Conservation (phyloP, 2,888 invertebrate genomes). For the Melanostoma mellinum region DNA sequence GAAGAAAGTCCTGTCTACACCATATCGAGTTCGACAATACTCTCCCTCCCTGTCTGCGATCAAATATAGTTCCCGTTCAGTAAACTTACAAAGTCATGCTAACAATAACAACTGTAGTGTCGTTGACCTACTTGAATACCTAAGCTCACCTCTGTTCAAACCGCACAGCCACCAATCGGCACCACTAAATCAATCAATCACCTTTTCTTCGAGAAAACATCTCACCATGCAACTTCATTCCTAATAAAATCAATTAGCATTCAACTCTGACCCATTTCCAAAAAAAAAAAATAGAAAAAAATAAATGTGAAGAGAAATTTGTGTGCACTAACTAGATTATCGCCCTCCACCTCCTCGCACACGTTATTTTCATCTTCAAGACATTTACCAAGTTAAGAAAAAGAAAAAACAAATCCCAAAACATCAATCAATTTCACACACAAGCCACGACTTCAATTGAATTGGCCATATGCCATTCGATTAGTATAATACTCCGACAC, state of each 20-base stretch:
- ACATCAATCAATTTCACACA: conserved; percentile 71
- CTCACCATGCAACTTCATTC: conserved; percentile 21
- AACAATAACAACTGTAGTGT: no score
- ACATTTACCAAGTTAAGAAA: no score
- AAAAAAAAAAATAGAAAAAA: conserved; percentile 46
- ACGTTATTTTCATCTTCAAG: neutral
- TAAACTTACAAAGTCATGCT: no score
- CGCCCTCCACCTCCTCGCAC: neutral
- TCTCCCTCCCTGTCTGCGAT: no score
- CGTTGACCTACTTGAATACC: conserved; percentile 9
- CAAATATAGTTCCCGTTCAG: no score
- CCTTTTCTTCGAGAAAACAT: conserved; percentile 4
- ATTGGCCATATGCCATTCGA: conserved; percentile 60
- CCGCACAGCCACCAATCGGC: conserved; percentile 3
- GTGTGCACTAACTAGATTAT: conserved; percentile 7
- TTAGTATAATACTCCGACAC: conserved; percentile 45
- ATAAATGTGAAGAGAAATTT: conserved; percentile 46
- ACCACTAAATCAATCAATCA: conserved; percentile 50
- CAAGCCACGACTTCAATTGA: conserved; percentile 49
- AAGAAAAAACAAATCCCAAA: neutral
- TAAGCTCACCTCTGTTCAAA: conserved; percentile 21
- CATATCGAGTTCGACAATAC: no score
- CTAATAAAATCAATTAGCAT: conserved; percentile 51
- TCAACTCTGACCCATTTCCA: conserved; percentile 55
- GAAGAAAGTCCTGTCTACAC: no score